phyloP scores from a whole-genome alignment of 2,113 vertebrate species.

The Pitta sordida region DNA sequence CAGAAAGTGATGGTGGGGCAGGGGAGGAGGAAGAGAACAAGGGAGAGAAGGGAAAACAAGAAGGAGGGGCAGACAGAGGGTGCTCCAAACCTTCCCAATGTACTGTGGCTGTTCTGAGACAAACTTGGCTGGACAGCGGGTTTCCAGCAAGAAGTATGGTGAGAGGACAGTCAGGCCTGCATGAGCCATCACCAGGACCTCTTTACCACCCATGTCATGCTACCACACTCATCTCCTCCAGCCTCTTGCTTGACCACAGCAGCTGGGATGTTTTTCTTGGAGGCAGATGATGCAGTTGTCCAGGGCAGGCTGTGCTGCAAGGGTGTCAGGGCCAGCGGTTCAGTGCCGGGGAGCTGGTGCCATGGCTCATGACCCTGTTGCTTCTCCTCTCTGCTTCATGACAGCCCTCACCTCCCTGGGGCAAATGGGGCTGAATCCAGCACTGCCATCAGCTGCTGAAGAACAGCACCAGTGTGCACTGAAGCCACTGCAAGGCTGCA shows the following conservation, averaged over 20 bases:
- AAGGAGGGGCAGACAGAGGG: background rate
- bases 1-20: background rate
- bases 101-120: background rate
- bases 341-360: background rate
- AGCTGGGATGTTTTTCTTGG: background rate
- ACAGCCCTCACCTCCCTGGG: background rate
- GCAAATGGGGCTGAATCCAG: background rate
- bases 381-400: background rate
- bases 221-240: background rate
- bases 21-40: background rate
- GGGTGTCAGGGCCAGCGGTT: fast-evolving
- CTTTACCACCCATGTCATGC: background rate
- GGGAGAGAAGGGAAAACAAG: background rate
- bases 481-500: fast-evolving
- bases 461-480: fast-evolving
- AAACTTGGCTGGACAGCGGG: background rate
- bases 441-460: background rate
- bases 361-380: fast-evolving
- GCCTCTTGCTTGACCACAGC: constrained; percentile 12
- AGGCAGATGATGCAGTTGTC: background rate
- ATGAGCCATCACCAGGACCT: background rate
- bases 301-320: background rate
- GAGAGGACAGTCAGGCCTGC: background rate
- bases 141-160: background rate
- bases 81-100: background rate